Evolutionary conservation across 64 coral and sea anemone genomes (phyloP).

Genomic region (Stichodactyla helianthus): DNA sequence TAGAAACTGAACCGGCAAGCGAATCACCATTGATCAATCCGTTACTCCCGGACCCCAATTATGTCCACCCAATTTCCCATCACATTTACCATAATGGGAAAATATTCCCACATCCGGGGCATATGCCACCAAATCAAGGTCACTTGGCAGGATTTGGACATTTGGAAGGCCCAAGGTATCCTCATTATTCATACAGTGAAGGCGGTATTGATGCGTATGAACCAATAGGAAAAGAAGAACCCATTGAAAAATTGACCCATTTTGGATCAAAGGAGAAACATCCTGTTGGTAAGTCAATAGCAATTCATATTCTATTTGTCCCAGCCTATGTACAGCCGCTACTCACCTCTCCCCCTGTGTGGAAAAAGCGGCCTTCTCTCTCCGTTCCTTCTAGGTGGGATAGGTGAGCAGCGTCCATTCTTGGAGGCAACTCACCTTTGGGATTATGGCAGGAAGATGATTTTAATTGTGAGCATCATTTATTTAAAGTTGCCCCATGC

Average conservation of each 20-base stretch:
- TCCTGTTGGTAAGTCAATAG: background rate
- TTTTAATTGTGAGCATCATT: too few species aligned
- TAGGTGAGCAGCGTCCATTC: too few species aligned
- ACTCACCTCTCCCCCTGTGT: too few species aligned
- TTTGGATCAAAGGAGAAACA: background rate
- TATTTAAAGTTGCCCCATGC: too few species aligned
- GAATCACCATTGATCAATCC: background rate
- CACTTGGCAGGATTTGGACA: background rate
- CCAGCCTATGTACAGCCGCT: too few species aligned
- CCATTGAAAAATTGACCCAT: background rate
- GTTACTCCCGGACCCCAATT: constrained; percentile 1
- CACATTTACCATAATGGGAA: constrained; percentile 24
- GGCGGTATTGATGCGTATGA: background rate
- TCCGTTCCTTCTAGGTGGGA: too few species aligned
- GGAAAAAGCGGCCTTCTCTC: too few species aligned
- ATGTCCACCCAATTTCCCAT: background rate
- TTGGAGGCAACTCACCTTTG: too few species aligned
- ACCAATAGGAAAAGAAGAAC: constrained; percentile 3
- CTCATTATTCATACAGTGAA: background rate
- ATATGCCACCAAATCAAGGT: background rate
- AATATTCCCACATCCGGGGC: background rate
- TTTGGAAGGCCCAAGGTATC: background rate
- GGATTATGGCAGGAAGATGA: too few species aligned
- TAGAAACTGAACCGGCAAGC: background rate
- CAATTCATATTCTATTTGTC: too few species aligned